Evolutionary conservation across 2,888 invertebrate species (phyloP).

Genomic region (Pollenia amentaria): DNA sequence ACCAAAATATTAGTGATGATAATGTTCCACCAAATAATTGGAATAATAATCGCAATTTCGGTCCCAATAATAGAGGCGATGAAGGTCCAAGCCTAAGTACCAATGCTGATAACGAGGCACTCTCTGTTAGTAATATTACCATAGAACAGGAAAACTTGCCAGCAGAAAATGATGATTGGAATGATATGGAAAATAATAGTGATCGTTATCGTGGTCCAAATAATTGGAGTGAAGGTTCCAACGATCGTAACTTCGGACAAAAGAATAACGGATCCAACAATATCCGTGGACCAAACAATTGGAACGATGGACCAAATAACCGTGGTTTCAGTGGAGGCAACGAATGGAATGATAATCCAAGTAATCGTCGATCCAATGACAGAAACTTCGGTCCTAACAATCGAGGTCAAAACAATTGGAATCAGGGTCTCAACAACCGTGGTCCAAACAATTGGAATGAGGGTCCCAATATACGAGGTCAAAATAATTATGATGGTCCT

Average conservation of each 20-base stretch:
- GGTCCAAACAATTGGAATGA: slow-evolving; percentile 39
- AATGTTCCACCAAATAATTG: slow-evolving; percentile 62
- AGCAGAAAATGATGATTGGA: slow-evolving; percentile 53
- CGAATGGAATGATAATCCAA: slow-evolving; percentile 59
- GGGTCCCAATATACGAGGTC: slow-evolving; percentile 41
- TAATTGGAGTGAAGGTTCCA: slow-evolving; percentile 53
- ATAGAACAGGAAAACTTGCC: slow-evolving; percentile 35
- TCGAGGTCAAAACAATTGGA: slow-evolving; percentile 32
- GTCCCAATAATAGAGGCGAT: background rate
- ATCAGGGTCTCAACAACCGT: slow-evolving; percentile 43
- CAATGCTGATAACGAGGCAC: slow-evolving; percentile 6
- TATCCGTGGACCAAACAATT: slow-evolving; percentile 57
- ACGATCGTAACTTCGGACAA: slow-evolving; percentile 40
- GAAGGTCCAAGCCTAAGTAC: background rate
- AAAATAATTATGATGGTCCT: slow-evolving; percentile 31
- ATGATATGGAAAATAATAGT: slow-evolving; percentile 21
- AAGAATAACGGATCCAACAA: slow-evolving; percentile 40
- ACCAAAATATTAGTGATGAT: slow-evolving; percentile 45
- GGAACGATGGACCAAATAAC: slow-evolving; percentile 61
- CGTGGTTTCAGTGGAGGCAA: slow-evolving; percentile 48
- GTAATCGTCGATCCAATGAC: slow-evolving; percentile 33
- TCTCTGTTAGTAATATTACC: slow-evolving; percentile 3
- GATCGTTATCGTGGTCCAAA: slow-evolving; percentile 36
- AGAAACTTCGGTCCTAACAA: slow-evolving; percentile 41
- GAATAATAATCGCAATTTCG: slow-evolving; percentile 38